Percentiles rank a stretch among this genome's conserved stretches.
Conservation (phyloP, 2,888 invertebrate genomes). For the Piscicola geometra region DNA sequence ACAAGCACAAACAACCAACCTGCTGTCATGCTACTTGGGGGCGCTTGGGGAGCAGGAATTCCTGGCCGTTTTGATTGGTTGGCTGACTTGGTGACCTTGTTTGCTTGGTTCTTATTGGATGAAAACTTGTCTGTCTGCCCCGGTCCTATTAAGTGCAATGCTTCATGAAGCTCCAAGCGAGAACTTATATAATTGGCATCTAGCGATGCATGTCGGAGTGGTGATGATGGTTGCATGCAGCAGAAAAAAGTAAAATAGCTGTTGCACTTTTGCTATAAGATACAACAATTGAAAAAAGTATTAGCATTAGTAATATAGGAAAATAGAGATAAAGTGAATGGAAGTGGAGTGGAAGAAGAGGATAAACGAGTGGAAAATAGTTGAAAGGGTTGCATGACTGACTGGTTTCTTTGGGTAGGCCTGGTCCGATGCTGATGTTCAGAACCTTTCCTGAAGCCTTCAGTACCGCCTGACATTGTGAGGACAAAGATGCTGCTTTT, state of each 20-base stretch:
- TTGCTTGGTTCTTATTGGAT: not conserved
- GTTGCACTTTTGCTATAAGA: not conserved
- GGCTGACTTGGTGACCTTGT: not conserved
- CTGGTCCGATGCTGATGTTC: slow-evolving; percentile 61
- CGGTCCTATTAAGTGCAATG: slow-evolving; percentile 26
- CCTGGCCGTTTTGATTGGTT: slow-evolving; percentile 14
- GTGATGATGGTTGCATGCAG: no score
- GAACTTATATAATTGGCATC: no score
- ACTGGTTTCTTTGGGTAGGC: slow-evolving; percentile 53
- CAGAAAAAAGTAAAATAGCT: no score
- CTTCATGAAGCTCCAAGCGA: no score
- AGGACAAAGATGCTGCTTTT: no score
- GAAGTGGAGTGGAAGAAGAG: no score
- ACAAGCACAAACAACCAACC: not conserved
- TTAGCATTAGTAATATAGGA: not conserved
- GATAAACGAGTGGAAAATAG: no score
- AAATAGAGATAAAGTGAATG: not conserved
- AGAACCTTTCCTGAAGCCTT: slow-evolving; percentile 61
- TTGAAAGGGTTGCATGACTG: slow-evolving; percentile 20
- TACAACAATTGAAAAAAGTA: not conserved
- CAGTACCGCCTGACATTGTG: slow-evolving; percentile 48
- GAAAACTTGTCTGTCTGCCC: slow-evolving; percentile 25
- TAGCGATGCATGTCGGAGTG: no score
- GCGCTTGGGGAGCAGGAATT: not conserved
- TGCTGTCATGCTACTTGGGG: not conserved